Evolutionary conservation across 2,797 vertebrate genomes (phyloP).

Genomic region (Lutjanus argentimaculatus): DNA sequence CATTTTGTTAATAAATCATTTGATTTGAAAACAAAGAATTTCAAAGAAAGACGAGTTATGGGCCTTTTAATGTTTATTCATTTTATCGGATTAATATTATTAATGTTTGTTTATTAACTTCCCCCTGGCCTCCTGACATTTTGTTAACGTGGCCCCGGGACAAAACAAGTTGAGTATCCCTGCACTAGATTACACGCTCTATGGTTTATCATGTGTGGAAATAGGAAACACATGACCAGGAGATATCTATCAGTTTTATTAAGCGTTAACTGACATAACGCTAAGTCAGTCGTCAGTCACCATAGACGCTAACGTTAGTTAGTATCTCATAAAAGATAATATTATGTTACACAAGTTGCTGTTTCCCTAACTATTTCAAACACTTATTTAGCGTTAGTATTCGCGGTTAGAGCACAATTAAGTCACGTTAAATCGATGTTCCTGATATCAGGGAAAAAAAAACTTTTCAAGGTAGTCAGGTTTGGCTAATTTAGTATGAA

Average conservation of each 20-base stretch:
- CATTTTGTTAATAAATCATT: no score
- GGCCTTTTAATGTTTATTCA: no score
- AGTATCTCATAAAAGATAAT: neutral
- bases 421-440: neutral
- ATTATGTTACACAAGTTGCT: conserved; percentile 15
- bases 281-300: neutral
- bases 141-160: no score
- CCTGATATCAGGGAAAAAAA: neutral
- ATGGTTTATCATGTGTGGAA: neutral
- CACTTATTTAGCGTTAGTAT: neutral
- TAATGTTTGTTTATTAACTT: no score
- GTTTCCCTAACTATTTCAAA: neutral
- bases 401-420: neutral
- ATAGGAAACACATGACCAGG: conserved; percentile 22
- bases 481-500: neutral
- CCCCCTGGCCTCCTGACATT: no score
- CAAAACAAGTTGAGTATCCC: no score
- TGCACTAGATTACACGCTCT: neutral
- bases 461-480: no score
- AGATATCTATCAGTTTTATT: neutral
- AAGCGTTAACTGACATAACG: neutral
- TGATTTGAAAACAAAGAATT: no score
- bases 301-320: neutral
- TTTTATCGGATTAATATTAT: no score
- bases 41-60: no score